phyloP scores from a whole-genome alignment of 2,888 invertebrate species.

The Drosophila leonis region DNA sequence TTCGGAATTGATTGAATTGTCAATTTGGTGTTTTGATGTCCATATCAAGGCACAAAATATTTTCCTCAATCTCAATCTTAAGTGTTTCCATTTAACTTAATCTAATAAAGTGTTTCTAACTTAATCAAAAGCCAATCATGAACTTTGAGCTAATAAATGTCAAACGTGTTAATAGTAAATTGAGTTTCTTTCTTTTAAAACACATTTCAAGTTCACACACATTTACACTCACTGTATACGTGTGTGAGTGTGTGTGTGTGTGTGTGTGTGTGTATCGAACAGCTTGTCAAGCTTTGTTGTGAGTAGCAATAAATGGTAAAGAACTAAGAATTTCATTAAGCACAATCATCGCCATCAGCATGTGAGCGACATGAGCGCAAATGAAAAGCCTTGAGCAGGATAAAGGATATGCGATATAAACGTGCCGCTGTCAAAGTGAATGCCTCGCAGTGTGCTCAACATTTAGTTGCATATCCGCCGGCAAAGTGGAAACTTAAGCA shows the following conservation, averaged over 20 bases:
- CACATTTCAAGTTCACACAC: neutral
- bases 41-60: neutral
- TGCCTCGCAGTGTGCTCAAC: constrained; percentile 3
- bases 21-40: neutral
- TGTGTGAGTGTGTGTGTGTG: neutral
- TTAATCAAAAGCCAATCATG: constrained; percentile 2
- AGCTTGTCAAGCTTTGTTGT: constrained; percentile 4
- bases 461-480: constrained; percentile 15
- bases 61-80: neutral
- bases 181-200: neutral
- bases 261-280: constrained; percentile 2
- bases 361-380: constrained; percentile 14
- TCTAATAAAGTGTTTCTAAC: neutral
- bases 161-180: constrained; percentile 9
- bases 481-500: constrained; percentile 15
- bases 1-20: neutral
- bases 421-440: constrained; percentile 18
- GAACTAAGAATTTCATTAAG: constrained; percentile 10
- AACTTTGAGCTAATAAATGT: constrained; percentile 1
- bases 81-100: constrained; percentile 1
- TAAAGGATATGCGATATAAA: constrained; percentile 18
- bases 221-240: neutral
- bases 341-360: constrained; percentile 13
- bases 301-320: constrained; percentile 21
- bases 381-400: constrained; percentile 19